Evolutionary conservation across 2,888 invertebrate genomes (phyloP), one percentile per base, ranked within the genome.

Genomic region (Agrochola litura): DNA sequence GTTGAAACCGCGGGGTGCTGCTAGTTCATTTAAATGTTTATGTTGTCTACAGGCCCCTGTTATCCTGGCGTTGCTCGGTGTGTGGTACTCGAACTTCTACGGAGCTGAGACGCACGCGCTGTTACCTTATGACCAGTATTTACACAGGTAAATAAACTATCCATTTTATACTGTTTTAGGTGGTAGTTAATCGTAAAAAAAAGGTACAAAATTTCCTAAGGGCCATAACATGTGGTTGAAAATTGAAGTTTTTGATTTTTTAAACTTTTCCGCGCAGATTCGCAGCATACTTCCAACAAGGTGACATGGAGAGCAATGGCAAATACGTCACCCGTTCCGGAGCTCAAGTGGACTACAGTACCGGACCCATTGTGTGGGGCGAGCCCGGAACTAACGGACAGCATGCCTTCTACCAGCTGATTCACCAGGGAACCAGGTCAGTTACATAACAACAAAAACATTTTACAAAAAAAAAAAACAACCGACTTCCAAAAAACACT

Each of bases 321-420:
- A 99, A 99, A 96, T 98, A 98, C 91, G 98, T 99, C 49, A 98
- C 98, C 0, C 97, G 98, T 54, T 96, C 97, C 22, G 98, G 98
- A 0, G 94, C 97, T 78, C 95, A 94, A 83, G 97, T 94, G 12
- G 94, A 97, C 88, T 98, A 97, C 92, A 93, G 93, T 73, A 98
- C 98, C 0, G 98, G 99, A 0, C 99, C 99, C 75, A 98, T 99
- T 83, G 98, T 99, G 73, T 99, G 99, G 99, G 99, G 99, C 73
- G 99, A 99, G 95, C 99, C 99, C 0, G 99, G 99, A 37, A 99
- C 99, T 63, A 99, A 99, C 95, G 99, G 99, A 0, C 99, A 99
- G 92, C 99, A 99, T 96, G 99, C 99, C 77, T 99, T 99, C 97
- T 99, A 99, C 95, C 99, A 99, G 95, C 97, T 99, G 66, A 99